phyloP scores from a whole-genome alignment of 1,140 invertebrate species.

The Drosophila ironensis region DNA sequence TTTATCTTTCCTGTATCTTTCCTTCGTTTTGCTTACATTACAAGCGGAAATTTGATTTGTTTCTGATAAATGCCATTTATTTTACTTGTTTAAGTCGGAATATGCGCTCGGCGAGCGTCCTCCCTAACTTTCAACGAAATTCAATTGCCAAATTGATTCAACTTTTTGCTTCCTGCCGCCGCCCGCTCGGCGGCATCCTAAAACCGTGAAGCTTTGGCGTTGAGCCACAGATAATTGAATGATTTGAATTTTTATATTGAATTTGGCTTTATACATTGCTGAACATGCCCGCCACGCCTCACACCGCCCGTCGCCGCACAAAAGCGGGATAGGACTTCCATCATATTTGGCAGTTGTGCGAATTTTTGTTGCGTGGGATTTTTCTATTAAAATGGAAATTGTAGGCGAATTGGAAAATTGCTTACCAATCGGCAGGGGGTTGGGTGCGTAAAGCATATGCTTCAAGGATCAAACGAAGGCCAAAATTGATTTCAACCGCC shows the following conservation, averaged over 20 bases:
- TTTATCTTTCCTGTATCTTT: conserved; percentile 48
- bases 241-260: conserved; percentile 81
- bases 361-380: conserved; percentile 50
- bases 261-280: conserved; percentile 57
- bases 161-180: conserved; percentile 40
- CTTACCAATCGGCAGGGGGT: conserved; percentile 67
- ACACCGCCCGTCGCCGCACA: conserved; percentile 24
- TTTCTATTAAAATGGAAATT: conserved; percentile 80
- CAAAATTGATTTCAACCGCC: conserved; percentile 30
- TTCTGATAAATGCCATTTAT: conserved; percentile 76
- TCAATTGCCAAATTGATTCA: conserved; percentile 79
- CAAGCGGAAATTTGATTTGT: conserved; percentile 78
- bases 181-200: not conserved
- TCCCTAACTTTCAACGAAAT: conserved; percentile 53
- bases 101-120: not conserved
- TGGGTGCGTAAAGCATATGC: no score
- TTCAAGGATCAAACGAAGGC: conserved; percentile 62
- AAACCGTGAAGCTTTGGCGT: conserved; percentile 19
- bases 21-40: conserved; percentile 47
- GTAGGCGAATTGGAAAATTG: conserved; percentile 78
- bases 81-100: conserved; percentile 71
- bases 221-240: conserved; percentile 79
- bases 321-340: conserved; percentile 19
- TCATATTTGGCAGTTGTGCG: conserved; percentile 56
- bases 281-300: conserved; percentile 28